Evolutionary conservation across 1,140 invertebrate species (phyloP).

Genomic region (Leptinotarsa defecta): DNA sequence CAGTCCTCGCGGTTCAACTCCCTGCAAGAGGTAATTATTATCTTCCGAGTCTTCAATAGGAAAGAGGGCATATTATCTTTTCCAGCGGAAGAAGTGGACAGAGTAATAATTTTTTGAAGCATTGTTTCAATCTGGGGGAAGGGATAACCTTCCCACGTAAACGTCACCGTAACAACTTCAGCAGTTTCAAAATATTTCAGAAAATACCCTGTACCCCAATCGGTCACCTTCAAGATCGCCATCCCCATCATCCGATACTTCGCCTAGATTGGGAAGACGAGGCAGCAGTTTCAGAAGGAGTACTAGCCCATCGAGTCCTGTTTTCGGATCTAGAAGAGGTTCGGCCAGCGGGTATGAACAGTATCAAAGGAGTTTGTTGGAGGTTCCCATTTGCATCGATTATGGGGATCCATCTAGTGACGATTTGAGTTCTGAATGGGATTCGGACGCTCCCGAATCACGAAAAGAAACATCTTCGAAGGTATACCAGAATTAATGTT

Average conservation of each 20-base stretch:
- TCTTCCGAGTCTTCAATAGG: too few relatives aligned
- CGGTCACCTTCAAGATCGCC: constrained; percentile 42
- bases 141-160: too few relatives aligned
- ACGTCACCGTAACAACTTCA: too few relatives aligned
- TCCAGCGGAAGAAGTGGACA: too few relatives aligned
- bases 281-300: constrained; percentile 43
- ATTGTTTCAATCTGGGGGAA: too few relatives aligned
- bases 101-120: too few relatives aligned
- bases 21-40: too few relatives aligned
- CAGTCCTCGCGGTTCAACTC: too few relatives aligned
- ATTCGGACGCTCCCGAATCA: constrained; percentile 73
- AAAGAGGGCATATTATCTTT: too few relatives aligned
- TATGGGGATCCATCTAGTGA: constrained; percentile 85
- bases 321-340: constrained; percentile 41
- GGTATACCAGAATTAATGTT: constrained; percentile 7
- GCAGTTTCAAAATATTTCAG: constrained; percentile 27
- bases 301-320: constrained; percentile 43
- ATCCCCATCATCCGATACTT: constrained; percentile 40
- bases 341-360: constrained; percentile 73
- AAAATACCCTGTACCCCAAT: constrained; percentile 33
- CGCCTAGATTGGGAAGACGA: constrained; percentile 40
- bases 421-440: constrained; percentile 88
- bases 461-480: constrained; percentile 14
- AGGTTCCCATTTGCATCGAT: constrained; percentile 73
- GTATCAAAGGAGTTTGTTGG: constrained; percentile 74